Evolutionary conservation across 2,888 invertebrate genomes (phyloP).

Genomic region (Buathra laborator): DNA sequence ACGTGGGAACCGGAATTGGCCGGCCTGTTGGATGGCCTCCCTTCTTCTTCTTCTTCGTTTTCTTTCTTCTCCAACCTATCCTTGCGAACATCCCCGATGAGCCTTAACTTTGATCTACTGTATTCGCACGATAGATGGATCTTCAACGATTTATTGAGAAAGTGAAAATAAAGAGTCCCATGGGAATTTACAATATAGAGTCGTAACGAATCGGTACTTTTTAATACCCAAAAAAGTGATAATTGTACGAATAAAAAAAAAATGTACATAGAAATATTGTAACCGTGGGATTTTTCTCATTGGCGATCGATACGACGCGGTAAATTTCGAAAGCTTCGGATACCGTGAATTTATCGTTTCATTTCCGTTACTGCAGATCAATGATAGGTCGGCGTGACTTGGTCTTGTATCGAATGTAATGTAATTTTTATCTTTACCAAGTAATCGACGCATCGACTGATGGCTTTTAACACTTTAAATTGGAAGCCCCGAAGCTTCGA

Average conservation of each 20-base stretch:
- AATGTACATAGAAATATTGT: neutral
- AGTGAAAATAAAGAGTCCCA: conserved; percentile 19
- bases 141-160: conserved; percentile 60
- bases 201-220: neutral
- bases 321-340: conserved; percentile 29
- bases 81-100: conserved; percentile 65
- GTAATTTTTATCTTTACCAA: conserved; percentile 46
- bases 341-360: conserved; percentile 10
- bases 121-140: conserved; percentile 49
- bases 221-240: no score
- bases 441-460: conserved; percentile 45
- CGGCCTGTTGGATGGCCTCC: conserved; percentile 68
- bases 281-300: neutral
- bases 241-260: no score
- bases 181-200: neutral
- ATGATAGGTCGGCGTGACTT: conserved; percentile 22
- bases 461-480: conserved; percentile 50
- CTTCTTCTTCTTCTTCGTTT: conserved; percentile 44
- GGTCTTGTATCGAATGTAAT: conserved; percentile 16
- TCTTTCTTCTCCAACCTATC: conserved; percentile 52
- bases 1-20: conserved; percentile 85
- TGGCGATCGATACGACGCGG: neutral
- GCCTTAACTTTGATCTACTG: conserved; percentile 62
- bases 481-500: conserved; percentile 6
- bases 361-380: conserved; percentile 9